phyloP scores from a whole-genome alignment of 2,888 invertebrate species.

The Thelaira solivaga region DNA sequence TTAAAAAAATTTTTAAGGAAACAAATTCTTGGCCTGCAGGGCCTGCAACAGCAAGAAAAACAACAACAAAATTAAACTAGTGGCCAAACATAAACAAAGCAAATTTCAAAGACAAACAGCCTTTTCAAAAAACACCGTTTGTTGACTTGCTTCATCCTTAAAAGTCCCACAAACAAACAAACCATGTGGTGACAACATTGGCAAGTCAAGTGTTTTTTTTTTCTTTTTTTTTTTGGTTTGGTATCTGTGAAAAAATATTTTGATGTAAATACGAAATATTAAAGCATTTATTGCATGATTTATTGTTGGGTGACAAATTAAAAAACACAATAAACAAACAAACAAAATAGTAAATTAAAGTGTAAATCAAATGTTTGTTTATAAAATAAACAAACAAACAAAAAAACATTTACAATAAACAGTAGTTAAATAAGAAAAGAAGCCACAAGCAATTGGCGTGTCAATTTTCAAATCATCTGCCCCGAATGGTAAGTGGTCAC shows the following conservation, averaged over 20 bases:
- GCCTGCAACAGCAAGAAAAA: no score
- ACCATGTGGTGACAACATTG: conserved; percentile 60
- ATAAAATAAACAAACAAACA: conserved; percentile 44
- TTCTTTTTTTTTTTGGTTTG: no score
- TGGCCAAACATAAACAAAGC: not conserved
- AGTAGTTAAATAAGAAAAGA: conserved; percentile 37
- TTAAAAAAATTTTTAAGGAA: no score
- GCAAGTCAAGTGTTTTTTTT: conserved; percentile 61
- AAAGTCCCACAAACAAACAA: not conserved
- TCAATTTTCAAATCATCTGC: conserved; percentile 2
- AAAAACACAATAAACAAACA: not conserved
- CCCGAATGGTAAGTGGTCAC: conserved; percentile 36
- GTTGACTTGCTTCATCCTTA: not conserved
- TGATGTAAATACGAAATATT: not conserved
- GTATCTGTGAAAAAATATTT: conserved; percentile 33
- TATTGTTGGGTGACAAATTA: conserved; percentile 1
- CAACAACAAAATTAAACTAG: no score
- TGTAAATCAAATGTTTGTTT: conserved; percentile 42
- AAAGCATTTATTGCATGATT: not conserved
- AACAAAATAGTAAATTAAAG: not conserved
- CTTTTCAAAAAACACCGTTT: conserved; percentile 3
- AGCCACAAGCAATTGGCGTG: conserved; percentile 48
- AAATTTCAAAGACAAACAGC: not conserved
- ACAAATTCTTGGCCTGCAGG: no score
- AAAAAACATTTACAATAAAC: conserved; percentile 26